Conservation (phyloP, 2,888 invertebrate genomes). For the Tetragonisca angustula region DNA sequence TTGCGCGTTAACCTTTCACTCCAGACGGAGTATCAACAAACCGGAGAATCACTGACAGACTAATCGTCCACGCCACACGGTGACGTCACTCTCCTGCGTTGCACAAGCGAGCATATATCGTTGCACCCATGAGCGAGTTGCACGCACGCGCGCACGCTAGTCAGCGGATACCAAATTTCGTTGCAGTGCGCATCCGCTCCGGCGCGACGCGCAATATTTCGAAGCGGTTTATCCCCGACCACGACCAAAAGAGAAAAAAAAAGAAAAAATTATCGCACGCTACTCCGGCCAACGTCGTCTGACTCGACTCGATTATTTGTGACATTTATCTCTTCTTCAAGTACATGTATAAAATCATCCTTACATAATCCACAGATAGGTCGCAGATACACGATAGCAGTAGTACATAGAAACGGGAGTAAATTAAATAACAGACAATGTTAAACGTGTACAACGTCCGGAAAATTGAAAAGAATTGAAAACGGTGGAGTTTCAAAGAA, state of each 20-base stretch:
- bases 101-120: constrained; percentile 56
- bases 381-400: neutral
- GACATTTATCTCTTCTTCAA: neutral
- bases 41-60: constrained; percentile 77
- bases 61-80: constrained; percentile 63
- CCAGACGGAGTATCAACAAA: constrained; percentile 75
- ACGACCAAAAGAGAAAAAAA: too few species aligned
- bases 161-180: constrained; percentile 16
- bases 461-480: neutral
- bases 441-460: neutral
- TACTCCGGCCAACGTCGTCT: neutral
- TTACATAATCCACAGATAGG: neutral
- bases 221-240: too few species aligned
- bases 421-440: neutral
- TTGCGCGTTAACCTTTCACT: constrained; percentile 65
- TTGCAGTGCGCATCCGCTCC: neutral
- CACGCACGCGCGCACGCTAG: constrained; percentile 33
- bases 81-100: constrained; percentile 72
- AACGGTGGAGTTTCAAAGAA: neutral
- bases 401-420: neutral
- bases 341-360: neutral
- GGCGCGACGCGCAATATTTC: neutral
- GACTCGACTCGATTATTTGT: neutral
- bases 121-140: constrained; percentile 54
- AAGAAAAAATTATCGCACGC: neutral